Percentiles rank a stretch among this genome's conserved stretches.
Conservation (phyloP, 1,140 invertebrate genomes). For the Drosophila nasuta region DNA sequence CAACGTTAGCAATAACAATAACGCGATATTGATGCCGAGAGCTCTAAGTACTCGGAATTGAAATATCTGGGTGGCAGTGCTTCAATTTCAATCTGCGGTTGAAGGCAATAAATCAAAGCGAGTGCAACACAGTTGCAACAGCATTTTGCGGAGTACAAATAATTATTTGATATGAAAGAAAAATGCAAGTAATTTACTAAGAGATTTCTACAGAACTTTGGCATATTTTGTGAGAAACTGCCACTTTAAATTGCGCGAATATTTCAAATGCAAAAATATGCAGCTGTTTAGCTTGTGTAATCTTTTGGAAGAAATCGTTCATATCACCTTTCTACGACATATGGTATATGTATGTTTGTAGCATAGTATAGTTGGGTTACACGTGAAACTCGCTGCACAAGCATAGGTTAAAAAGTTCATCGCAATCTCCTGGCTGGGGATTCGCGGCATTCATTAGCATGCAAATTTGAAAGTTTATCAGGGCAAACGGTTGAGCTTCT, state of each 20-base stretch:
- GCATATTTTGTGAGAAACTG: background rate
- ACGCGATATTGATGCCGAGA: background rate
- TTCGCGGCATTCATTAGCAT: conserved; percentile 31
- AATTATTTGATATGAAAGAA: background rate
- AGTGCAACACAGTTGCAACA: conserved; percentile 10
- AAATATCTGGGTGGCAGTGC: conserved; percentile 20
- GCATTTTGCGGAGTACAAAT: background rate
- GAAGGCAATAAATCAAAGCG: background rate
- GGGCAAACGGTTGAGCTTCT: conserved; percentile 2
- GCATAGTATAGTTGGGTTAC: background rate
- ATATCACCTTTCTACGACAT: conserved; percentile 1
- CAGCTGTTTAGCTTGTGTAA: conserved; percentile 11
- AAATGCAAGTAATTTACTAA: conserved; percentile 1
- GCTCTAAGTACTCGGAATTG: conserved; percentile 2
- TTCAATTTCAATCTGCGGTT: conserved; percentile 26
- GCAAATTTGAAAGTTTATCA: conserved; percentile 39
- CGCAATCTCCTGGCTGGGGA: background rate
- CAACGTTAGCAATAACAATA: conserved; percentile 3
- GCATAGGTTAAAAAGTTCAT: conserved; percentile 22
- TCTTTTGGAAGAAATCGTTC: conserved; percentile 12
- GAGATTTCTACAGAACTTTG: background rate
- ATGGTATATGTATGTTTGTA: background rate
- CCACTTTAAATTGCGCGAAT: background rate
- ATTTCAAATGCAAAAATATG: background rate
- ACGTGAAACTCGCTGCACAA: conserved; percentile 10